Percentiles rank a stretch among this genome's conserved stretches.
Conservation (phyloP, 2,888 invertebrate genomes). For the Gisinianus flammeolus region DNA sequence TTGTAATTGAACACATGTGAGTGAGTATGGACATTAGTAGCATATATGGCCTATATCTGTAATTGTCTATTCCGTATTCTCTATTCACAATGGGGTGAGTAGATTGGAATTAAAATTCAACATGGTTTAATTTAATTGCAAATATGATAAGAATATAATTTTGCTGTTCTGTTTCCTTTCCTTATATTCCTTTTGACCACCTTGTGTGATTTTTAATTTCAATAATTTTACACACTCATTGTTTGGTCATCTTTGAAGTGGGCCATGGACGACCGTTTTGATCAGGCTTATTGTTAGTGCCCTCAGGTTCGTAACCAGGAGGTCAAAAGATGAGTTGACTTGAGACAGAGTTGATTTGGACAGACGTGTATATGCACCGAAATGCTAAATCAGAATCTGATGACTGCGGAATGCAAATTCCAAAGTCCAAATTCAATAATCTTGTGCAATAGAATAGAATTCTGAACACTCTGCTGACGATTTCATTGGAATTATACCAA, state of each 20-base stretch:
- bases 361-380: neutral
- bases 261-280: neutral
- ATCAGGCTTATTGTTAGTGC: neutral
- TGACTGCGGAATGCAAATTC: neutral
- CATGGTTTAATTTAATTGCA: slow-evolving; percentile 33
- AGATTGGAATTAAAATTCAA: slow-evolving; percentile 12
- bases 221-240: slow-evolving; percentile 26
- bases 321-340: neutral
- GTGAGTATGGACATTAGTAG: neutral
- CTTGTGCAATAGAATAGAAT: no score
- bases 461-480: no score
- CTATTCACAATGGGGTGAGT: neutral
- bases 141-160: neutral
- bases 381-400: neutral
- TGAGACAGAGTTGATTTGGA: neutral
- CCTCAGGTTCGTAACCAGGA: neutral
- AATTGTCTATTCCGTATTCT: neutral
- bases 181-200: slow-evolving; percentile 21
- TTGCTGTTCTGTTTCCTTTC: neutral
- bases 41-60: neutral
- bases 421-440: neutral
- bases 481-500: no score
- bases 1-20: no score
- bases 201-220: slow-evolving; percentile 35
- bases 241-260: neutral